phyloP scores from a whole-genome alignment of 2,797 vertebrate genomes.

The Argyrosomus regius region DNA sequence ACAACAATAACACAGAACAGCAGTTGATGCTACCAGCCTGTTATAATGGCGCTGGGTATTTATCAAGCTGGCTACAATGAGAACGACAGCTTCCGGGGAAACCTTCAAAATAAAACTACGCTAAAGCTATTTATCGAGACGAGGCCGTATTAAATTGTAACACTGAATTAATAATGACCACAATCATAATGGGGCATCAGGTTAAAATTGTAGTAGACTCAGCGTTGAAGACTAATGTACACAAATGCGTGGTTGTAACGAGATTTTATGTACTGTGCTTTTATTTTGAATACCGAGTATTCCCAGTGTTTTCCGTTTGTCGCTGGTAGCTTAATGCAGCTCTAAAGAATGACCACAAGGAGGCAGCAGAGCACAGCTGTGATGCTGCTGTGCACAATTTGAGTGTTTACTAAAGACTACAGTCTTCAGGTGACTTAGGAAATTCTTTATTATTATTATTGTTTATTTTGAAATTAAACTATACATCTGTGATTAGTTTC shows the following conservation, averaged over 20 bases:
- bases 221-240: fast-evolving
- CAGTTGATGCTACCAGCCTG: constrained; percentile 1
- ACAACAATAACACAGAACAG: constrained; percentile 8
- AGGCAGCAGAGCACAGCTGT: constrained; percentile 3
- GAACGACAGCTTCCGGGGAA: background rate
- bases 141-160: background rate
- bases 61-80: background rate
- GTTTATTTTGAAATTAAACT: background rate
- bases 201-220: fast-evolving
- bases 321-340: background rate
- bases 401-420: background rate
- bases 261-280: background rate
- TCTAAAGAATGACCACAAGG: constrained; percentile 17
- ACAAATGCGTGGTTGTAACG: fast-evolving
- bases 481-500: background rate
- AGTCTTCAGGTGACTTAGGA: background rate
- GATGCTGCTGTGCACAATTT: background rate
- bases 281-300: constrained; percentile 48
- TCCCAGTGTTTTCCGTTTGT: background rate
- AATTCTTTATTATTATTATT: background rate
- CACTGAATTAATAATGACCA: fast-evolving
- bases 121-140: background rate
- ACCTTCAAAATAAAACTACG: constrained; percentile 46
- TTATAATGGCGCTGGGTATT: background rate
- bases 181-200: fast-evolving